Evolutionary conservation across 2,888 invertebrate genomes (phyloP).

Genomic region (Acanthosepion lycidas): DNA sequence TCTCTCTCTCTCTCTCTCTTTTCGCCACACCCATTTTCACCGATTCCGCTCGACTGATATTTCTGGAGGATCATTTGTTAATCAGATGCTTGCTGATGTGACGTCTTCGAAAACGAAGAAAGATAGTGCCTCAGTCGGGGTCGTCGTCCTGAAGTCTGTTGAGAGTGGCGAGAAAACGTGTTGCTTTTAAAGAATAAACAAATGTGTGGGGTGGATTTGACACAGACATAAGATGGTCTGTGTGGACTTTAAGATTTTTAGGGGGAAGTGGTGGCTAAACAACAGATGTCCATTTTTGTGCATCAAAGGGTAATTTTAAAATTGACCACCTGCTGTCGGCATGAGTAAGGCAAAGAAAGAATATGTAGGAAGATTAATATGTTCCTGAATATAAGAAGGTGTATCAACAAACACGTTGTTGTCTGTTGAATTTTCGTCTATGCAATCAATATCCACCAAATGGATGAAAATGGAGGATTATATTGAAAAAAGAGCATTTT

Average conservation of each 20-base stretch:
- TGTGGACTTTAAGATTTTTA: neutral
- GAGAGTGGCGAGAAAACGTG: neutral
- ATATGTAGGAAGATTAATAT: neutral
- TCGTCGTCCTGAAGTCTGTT: neutral
- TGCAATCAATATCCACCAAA: too few relatives aligned
- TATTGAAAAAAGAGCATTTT: too few relatives aligned
- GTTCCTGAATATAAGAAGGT: neutral
- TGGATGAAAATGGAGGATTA: too few relatives aligned
- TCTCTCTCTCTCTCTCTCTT: neutral
- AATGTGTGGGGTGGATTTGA: neutral
- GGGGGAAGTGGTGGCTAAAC: accelerated
- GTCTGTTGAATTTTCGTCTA: neutral
- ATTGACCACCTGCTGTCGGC: neutral
- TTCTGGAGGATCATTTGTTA: neutral
- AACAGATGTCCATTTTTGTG: neutral
- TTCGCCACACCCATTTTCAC: neutral
- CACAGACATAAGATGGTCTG: neutral
- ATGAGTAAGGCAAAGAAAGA: neutral
- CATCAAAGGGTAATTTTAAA: neutral
- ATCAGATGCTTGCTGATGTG: neutral
- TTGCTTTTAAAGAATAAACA: conserved; percentile 33
- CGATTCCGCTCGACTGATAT: neutral
- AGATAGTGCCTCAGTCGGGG: neutral
- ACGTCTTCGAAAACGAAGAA: neutral
- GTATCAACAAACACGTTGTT: neutral